A percentile compares a stretch with the other conserved stretches of the same genome.
Conservation (phyloP, 2,888 invertebrate species). For the Drosophila pseudotalamancana region DNA sequence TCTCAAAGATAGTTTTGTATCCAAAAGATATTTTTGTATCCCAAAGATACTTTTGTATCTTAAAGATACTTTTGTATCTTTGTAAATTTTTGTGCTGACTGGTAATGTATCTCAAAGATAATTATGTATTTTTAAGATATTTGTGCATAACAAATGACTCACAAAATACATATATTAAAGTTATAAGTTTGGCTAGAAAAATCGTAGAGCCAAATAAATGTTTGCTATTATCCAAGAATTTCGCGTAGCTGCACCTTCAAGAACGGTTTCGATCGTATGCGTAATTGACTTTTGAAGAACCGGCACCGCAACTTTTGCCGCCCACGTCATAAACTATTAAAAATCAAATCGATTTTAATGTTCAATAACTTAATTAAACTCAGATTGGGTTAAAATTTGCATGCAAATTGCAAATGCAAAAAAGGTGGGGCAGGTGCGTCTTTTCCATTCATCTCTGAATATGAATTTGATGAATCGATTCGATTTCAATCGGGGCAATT, state of each 20-base stretch:
- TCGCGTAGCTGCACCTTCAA: slow-evolving; percentile 48
- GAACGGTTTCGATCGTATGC: slow-evolving; percentile 17
- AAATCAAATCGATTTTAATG: slow-evolving; percentile 39
- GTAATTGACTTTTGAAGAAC: slow-evolving; percentile 28
- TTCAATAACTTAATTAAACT: slow-evolving; percentile 70
- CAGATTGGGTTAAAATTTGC: slow-evolving; percentile 36
- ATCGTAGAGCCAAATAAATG: slow-evolving; percentile 48
- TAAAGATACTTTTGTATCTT: not conserved
- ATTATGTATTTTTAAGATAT: not conserved
- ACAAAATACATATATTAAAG: no score
- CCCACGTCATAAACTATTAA: slow-evolving; percentile 6
- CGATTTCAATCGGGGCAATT: slow-evolving; percentile 28
- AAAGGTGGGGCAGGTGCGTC: slow-evolving; percentile 17
- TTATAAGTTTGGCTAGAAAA: no score
- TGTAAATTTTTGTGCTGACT: not conserved
- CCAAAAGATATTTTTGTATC: not conserved
- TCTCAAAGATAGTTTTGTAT: not conserved
- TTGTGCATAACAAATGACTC: not conserved
- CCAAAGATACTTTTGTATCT: no score
- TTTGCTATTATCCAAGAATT: slow-evolving; percentile 55
- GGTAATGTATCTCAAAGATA: not conserved
- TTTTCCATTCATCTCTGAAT: slow-evolving; percentile 1
- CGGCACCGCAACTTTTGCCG: slow-evolving; percentile 13
- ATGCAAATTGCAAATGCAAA: slow-evolving; percentile 41
- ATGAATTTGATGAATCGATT: slow-evolving; percentile 5